These are phyloP conservation scores for Trididemnum nubilum DNA, from an alignment of 23 tunicate species.

Conservation along the genomic window DNA sequence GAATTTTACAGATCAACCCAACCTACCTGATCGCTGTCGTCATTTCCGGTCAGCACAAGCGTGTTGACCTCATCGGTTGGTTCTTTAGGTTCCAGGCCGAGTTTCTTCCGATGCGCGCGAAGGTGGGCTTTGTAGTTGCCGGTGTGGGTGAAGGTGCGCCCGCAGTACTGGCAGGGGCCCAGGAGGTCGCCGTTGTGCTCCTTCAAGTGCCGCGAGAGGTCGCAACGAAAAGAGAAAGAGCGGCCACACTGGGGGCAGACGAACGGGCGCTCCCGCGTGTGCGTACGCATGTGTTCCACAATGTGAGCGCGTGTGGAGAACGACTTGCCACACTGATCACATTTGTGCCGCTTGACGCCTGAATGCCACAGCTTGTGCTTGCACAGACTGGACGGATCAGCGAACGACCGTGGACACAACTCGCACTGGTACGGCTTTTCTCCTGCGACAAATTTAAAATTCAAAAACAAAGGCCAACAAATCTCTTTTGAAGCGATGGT, in stretches of 20 bases:
- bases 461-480: neutral
- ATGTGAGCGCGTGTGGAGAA: constrained; percentile 56
- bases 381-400: constrained; percentile 72
- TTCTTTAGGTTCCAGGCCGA: too few species aligned
- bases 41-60: too few species aligned
- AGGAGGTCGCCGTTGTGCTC: constrained; percentile 63
- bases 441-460: constrained; percentile 40
- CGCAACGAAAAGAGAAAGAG: constrained; percentile 54
- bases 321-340: constrained; percentile 41
- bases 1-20: too few species aligned
- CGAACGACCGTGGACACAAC: constrained; percentile 32
- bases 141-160: constrained; percentile 55
- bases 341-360: constrained; percentile 62
- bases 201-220: constrained; percentile 59
- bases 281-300: constrained; percentile 67
- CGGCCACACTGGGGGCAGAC: constrained; percentile 52
- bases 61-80: too few species aligned
- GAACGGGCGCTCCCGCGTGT: constrained; percentile 74
- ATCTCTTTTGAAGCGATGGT: too few species aligned
- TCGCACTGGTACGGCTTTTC: constrained; percentile 46
- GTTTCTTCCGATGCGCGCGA: constrained; percentile 34
- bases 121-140: constrained; percentile 66
- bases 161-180: constrained; percentile 71
- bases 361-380: constrained; percentile 80
- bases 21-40: too few species aligned